phyloP scores from a whole-genome alignment of 2,888 invertebrate species.

The Rugalucina vietnamica region DNA sequence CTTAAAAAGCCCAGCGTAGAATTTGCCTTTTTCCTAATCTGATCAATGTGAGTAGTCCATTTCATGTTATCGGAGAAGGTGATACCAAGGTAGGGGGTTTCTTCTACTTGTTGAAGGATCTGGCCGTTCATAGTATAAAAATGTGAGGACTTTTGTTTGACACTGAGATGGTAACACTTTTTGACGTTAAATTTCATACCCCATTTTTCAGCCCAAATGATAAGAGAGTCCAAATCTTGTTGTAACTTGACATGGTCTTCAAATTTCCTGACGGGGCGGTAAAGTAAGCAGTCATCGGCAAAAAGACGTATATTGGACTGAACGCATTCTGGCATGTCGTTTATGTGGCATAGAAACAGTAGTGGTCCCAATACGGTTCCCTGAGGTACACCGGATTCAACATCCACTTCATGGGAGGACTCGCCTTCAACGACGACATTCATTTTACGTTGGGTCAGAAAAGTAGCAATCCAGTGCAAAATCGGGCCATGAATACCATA shows the following conservation, averaged over 20 bases:
- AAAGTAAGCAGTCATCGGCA: constrained; percentile 17
- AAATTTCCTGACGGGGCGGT: not conserved
- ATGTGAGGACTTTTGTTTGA: not conserved
- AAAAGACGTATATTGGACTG: constrained; percentile 13
- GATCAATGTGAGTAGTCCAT: constrained; percentile 33
- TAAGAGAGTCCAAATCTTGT: constrained; percentile 15
- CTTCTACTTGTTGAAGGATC: constrained; percentile 8
- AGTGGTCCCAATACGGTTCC: constrained; percentile 19
- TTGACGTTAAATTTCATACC: constrained; percentile 35
- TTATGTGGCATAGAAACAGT: constrained; percentile 24
- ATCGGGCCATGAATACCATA: constrained; percentile 16
- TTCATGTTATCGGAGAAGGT: constrained; percentile 23
- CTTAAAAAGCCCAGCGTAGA: constrained; percentile 33
- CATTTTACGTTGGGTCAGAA: not conserved
- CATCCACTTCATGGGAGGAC: not conserved
- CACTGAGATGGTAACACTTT: constrained; percentile 26
- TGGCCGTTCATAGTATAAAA: constrained; percentile 15
- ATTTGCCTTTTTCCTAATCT: constrained; percentile 31
- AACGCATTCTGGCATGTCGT: constrained; percentile 22
- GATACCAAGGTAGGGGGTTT: not conserved
- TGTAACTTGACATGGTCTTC: constrained; percentile 14
- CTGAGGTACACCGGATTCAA: constrained; percentile 26
- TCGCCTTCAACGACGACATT: constrained; percentile 11
- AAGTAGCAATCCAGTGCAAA: not conserved
- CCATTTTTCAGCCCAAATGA: constrained; percentile 19